A percentile compares a stretch with the other conserved stretches of the same genome.
Evolutionary conservation across 2,797 vertebrate genomes (phyloP).

Genomic region (Vultur gryphus): DNA sequence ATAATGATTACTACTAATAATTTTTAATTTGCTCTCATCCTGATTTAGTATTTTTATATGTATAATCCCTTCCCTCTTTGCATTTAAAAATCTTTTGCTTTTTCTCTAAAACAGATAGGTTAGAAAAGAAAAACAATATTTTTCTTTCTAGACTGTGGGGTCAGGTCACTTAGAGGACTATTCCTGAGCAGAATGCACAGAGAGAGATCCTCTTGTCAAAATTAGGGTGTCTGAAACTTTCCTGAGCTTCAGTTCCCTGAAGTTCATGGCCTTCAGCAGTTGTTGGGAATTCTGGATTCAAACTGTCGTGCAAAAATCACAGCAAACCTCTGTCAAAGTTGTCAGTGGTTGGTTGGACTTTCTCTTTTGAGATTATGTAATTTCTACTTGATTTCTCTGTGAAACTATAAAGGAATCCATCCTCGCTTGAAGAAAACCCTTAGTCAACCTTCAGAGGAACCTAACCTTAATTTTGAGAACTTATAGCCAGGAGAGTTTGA

Average conservation of each 20-base stretch:
- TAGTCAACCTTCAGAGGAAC: neutral
- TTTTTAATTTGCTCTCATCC: neutral
- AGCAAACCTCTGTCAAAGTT: neutral
- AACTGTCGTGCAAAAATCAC: neutral
- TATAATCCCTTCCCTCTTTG: neutral
- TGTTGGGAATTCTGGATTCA: neutral
- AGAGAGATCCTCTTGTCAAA: neutral
- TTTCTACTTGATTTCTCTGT: neutral
- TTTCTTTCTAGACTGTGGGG: neutral
- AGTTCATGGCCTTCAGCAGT: neutral
- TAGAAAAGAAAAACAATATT: neutral
- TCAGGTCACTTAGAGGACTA: neutral
- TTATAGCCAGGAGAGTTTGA: neutral
- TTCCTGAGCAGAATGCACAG: neutral
- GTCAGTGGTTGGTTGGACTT: neutral
- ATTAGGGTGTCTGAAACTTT: neutral
- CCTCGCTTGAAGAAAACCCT: neutral
- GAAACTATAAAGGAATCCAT: neutral
- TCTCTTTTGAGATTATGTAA: neutral
- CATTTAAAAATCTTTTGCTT: neutral
- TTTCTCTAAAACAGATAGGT: neutral
- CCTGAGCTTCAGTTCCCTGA: neutral
- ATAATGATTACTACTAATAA: neutral
- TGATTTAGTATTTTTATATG: neutral
- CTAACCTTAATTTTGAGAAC: neutral